Percentiles rank a stretch among this genome's conserved stretches.
These are phyloP conservation scores for Pelecanus crispus DNA, from an alignment of 2,113 vertebrate species.

Conservation along the genomic window DNA sequence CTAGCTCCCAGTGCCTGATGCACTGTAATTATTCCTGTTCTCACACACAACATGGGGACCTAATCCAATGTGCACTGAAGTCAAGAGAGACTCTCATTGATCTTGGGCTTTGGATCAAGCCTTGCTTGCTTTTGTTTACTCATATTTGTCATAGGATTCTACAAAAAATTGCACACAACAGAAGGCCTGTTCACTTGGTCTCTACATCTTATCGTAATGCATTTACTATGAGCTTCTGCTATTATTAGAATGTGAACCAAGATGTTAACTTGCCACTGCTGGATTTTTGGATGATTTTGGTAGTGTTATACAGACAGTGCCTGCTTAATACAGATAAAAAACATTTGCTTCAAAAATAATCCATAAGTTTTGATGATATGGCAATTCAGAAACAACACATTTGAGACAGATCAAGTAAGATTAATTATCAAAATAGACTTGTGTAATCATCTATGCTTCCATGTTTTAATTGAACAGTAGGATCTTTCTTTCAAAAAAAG, in stretches of 20 bases:
- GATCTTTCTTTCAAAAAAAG: conserved; percentile 8
- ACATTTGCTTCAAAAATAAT: not conserved
- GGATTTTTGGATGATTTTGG: not conserved
- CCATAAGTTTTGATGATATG: not conserved
- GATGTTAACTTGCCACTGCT: not conserved
- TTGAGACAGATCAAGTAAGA: conserved; percentile 2
- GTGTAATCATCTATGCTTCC: conserved; percentile 20
- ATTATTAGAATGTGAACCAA: not conserved
- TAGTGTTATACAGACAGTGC: not conserved
- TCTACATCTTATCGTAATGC: not conserved
- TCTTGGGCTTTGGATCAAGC: not conserved
- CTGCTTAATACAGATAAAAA: not conserved
- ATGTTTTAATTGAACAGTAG: conserved; percentile 37
- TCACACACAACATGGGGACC: not conserved
- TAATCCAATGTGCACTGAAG: not conserved
- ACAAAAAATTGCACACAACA: not conserved
- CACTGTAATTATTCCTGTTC: not conserved
- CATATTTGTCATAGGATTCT: not conserved
- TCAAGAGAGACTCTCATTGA: not conserved
- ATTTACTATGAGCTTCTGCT: not conserved
- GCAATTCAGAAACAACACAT: not conserved
- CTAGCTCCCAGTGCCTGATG: not conserved
- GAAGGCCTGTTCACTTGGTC: not conserved
- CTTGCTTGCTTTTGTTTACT: not conserved
- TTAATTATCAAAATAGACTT: conserved; percentile 33